Evolutionary conservation across 1,140 invertebrate genomes (phyloP).

Genomic region (Cyclargus thomasi): DNA sequence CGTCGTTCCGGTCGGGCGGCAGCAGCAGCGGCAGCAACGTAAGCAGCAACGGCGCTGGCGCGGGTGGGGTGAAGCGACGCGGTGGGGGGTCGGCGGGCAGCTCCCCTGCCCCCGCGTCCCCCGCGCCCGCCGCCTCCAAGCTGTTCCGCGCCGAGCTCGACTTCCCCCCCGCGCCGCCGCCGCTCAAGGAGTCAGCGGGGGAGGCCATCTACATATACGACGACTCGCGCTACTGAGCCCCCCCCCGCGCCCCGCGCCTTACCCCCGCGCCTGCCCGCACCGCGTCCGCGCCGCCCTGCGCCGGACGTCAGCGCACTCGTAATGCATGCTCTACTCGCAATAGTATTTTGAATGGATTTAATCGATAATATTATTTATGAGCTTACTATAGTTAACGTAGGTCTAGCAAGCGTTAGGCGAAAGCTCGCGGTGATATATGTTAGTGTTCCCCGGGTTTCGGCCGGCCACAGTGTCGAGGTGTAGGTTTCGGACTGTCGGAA

Average conservation of each 20-base stretch:
- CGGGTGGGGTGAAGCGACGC: conserved; percentile 59
- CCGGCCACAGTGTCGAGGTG: neutral
- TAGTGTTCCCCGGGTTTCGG: conserved; percentile 43
- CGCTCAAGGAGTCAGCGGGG: conserved; percentile 79
- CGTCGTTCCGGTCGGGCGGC: conserved; percentile 71
- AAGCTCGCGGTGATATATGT: conserved; percentile 59
- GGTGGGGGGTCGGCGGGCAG: conserved; percentile 61
- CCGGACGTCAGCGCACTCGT: neutral
- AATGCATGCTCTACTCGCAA: conserved; percentile 14
- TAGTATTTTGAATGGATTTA: conserved; percentile 25
- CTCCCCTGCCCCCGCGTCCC: conserved; percentile 76
- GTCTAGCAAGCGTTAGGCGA: conserved; percentile 42
- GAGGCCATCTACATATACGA: conserved; percentile 77
- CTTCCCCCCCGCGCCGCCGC: conserved; percentile 77
- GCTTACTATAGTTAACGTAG: conserved; percentile 50
- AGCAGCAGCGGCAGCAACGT: conserved; percentile 35
- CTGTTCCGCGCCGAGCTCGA: conserved; percentile 70
- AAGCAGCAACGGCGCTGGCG: conserved; percentile 16
- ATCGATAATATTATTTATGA: conserved; percentile 41
- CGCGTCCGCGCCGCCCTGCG: neutral
- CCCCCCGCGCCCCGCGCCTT: neutral
- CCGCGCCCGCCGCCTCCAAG: conserved; percentile 67
- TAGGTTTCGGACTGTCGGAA: neutral
- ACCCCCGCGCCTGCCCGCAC: neutral
- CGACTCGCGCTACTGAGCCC: conserved; percentile 57